Percentiles rank a stretch among this genome's conserved stretches.
Conservation (phyloP, 2,113 vertebrate genomes). For the Reinhardtius hippoglossoides region DNA sequence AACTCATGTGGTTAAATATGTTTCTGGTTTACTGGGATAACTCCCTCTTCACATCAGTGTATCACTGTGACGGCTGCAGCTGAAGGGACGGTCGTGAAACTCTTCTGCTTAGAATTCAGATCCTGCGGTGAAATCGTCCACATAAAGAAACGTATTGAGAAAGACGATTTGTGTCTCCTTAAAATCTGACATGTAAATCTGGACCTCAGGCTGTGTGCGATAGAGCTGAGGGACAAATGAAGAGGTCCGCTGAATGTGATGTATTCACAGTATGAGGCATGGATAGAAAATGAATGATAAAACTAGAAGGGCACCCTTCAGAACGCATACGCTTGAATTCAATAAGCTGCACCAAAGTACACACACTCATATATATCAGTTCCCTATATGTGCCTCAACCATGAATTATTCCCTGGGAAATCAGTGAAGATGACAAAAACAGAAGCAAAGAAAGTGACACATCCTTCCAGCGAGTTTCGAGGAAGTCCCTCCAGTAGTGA, state of each 20-base stretch:
- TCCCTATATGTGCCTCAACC: too few species aligned
- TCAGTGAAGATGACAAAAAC: too few species aligned
- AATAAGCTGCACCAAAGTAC: too few species aligned
- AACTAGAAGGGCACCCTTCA: too few species aligned
- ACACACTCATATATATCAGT: too few species aligned
- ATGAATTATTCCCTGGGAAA: too few species aligned
- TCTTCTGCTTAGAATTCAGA: not conserved
- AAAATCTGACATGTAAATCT: not conserved
- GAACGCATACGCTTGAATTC: too few species aligned
- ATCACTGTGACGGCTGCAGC: not conserved
- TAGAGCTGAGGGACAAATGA: not conserved
- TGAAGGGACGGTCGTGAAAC: slow-evolving; percentile 1
- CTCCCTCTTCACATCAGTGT: not conserved
- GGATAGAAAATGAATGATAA: slow-evolving; percentile 11
- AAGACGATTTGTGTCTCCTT: slow-evolving; percentile 1
- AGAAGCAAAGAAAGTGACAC: too few species aligned
- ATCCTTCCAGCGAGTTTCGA: too few species aligned
- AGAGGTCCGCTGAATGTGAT: slow-evolving; percentile 16
- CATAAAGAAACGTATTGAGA: slow-evolving; percentile 14
- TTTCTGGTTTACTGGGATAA: not conserved
- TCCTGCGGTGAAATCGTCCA: slow-evolving; percentile 3
- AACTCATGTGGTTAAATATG: not conserved
- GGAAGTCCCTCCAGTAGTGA: too few species aligned
- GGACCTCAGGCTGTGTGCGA: slow-evolving; percentile 3
- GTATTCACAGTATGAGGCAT: not conserved